phyloP scores from a whole-genome alignment of 2,113 vertebrate genomes.

The Aramus guarauna region DNA sequence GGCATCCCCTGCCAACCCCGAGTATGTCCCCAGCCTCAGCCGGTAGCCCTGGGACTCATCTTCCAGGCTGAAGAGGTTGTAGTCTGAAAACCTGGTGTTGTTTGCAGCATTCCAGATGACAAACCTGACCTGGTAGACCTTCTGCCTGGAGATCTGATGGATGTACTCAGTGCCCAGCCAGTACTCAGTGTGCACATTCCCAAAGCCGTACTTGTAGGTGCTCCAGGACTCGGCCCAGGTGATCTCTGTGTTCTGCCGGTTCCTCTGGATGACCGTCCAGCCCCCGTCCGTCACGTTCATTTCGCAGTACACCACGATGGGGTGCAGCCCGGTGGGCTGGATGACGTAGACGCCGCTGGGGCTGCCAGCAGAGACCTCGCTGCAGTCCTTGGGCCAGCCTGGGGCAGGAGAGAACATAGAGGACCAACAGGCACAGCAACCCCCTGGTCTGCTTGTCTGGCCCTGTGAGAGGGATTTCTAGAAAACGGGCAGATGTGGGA shows the following conservation, averaged over 20 bases:
- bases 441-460: background rate
- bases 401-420: background rate
- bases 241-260: background rate
- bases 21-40: background rate
- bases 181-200: background rate
- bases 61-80: background rate
- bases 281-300: background rate
- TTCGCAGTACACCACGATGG: constrained; percentile 4
- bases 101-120: background rate
- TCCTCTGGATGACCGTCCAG: constrained; percentile 33
- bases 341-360: background rate
- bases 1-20: background rate
- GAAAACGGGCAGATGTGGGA: background rate
- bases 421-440: background rate
- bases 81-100: background rate
- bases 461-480: background rate
- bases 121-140: constrained; percentile 24
- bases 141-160: background rate
- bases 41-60: background rate
- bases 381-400: constrained; percentile 2
- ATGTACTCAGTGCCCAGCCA: background rate
- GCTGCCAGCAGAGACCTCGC: background rate
- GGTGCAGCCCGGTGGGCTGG: background rate
- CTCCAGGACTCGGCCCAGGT: constrained; percentile 25
- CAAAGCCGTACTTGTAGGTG: constrained; percentile 45